These are phyloP conservation scores for Microcebus griseorufus DNA, from an alignment of 2,113 vertebrate species.

Conservation along the genomic window DNA sequence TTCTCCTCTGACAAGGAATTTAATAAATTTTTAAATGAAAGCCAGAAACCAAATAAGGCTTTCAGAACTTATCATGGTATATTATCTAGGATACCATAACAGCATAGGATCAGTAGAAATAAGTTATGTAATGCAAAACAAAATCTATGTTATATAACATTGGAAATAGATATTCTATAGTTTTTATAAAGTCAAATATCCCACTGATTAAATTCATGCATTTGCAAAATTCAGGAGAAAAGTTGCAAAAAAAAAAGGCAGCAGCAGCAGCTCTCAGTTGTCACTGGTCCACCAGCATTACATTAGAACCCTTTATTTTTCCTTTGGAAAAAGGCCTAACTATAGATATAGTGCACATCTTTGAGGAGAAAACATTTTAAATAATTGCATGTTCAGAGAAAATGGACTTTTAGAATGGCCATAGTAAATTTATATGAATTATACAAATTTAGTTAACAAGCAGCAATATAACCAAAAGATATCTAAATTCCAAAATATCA, in stretches of 20 bases:
- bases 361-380: background rate
- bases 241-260: background rate
- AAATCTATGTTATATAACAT: constrained; percentile 31
- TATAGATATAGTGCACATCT: background rate
- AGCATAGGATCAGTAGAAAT: constrained; percentile 55
- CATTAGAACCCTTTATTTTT: background rate
- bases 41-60: constrained; percentile 38
- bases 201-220: constrained; percentile 49
- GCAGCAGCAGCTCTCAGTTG: background rate
- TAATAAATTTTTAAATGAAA: constrained; percentile 35
- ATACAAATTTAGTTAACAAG: constrained; percentile 21
- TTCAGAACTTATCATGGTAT: background rate
- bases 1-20: constrained; percentile 18
- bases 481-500: constrained; percentile 41
- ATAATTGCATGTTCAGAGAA: background rate
- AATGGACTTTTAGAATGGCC: constrained; percentile 20
- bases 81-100: constrained; percentile 42
- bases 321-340: background rate
- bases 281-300: background rate
- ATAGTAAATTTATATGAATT: background rate
- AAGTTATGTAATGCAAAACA: constrained; percentile 27
- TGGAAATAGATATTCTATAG: background rate
- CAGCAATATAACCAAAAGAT: constrained; percentile 36
- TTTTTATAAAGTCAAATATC: constrained; percentile 25
- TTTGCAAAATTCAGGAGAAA: constrained; percentile 42